Evolutionary conservation across 2,888 invertebrate genomes (phyloP), one percentile per base, ranked within the genome.

Genomic region (Pterostichus niger): DNA sequence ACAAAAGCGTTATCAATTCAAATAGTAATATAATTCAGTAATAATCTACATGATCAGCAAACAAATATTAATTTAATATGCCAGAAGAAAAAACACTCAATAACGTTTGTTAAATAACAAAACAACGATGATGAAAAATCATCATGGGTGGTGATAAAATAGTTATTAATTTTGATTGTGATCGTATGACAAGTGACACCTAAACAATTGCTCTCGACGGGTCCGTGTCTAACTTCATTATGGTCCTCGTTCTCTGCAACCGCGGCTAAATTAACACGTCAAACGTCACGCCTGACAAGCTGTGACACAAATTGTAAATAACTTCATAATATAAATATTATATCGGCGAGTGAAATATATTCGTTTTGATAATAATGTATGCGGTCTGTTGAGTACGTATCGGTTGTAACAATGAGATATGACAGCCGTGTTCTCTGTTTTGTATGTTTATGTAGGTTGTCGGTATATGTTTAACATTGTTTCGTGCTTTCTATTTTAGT

Each of bases 101-200:
- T 61, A 35, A 24, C 24, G 3, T 24, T 44, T 17, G 15, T 40
- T 40, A 9, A 31, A 64, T 24, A 59, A 71, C 68, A 71, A 71
- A 75, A 52, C 46, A 49, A 49, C 31, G 11, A 49, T 54, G 75
- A 75, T 75, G 75, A 75, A 75, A 75, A 75, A 75, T 75, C 49
- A 75, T 52, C 81, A 73, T 56, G 81, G 71, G 81, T 73, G 81
- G 81, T 81, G 81, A 81, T 81, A 71, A 81, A 81, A 81, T 81
- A 81, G 81, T 73, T 81, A 81, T 81, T 81, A 81, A 81, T 81
- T 81, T 81, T 81, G 81, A 81, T 81, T 81, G 80, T 68, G 73
- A 68, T 33, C 81, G 44, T 56, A 61, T 82, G 75, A 82, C 82
- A 75, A 56, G n/a, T 82, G 82, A 82, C 82, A 75, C 75, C 82